Percentiles rank a stretch among this genome's conserved stretches.
Conservation (phyloP, 2,888 invertebrate genomes). For the Meloe dianella region DNA sequence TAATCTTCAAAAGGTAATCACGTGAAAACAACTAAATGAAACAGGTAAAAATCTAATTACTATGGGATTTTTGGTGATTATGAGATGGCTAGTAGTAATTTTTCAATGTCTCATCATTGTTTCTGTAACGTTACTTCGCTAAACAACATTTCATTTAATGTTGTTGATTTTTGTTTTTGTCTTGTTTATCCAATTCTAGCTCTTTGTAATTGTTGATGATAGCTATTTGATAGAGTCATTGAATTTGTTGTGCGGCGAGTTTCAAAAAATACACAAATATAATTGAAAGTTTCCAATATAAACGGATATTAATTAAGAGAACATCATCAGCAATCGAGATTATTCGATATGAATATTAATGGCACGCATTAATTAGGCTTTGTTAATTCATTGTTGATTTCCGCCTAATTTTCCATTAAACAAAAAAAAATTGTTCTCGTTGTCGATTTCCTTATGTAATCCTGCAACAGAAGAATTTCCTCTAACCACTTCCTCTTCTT, state of each 20-base stretch:
- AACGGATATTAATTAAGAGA: no score
- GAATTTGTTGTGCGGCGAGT: no score
- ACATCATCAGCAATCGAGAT: no score
- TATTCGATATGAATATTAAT: background rate
- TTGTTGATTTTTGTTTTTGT: background rate
- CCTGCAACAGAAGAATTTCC: background rate
- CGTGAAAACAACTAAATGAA: slow-evolving; percentile 5
- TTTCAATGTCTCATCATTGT: slow-evolving; percentile 14
- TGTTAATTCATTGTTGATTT: no score
- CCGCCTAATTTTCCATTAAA: no score
- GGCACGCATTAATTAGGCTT: background rate
- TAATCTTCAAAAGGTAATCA: background rate
- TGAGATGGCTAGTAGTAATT: background rate
- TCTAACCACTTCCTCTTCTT: background rate
- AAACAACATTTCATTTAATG: background rate
- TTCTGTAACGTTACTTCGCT: background rate
- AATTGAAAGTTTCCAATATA: no score
- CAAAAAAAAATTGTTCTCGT: background rate
- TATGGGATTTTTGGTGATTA: slow-evolving; percentile 12
- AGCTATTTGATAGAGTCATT: background rate
- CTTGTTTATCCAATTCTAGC: background rate
- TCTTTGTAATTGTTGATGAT: background rate
- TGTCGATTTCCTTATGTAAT: background rate
- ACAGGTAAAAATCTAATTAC: slow-evolving; percentile 16
- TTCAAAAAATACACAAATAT: no score